phyloP scores from a whole-genome alignment of 1,140 invertebrate species.

The Eurosta solidaginis region DNA sequence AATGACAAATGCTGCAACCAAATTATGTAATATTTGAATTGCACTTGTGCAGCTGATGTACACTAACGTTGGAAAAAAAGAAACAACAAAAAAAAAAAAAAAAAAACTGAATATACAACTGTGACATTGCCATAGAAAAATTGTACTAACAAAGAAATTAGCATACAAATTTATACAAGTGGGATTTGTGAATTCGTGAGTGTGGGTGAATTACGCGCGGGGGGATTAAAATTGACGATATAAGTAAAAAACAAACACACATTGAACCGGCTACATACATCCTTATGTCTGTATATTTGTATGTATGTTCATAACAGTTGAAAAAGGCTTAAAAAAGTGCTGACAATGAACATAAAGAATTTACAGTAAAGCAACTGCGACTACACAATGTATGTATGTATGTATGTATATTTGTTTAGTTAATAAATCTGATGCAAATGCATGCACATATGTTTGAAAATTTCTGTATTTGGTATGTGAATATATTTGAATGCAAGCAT shows the following conservation, averaged over 20 bases:
- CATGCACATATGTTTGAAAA: neutral
- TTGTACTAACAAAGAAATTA: neutral
- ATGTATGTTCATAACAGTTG: too few species aligned
- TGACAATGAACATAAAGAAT: neutral
- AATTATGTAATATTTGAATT: constrained; percentile 17
- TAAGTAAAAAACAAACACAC: constrained; percentile 2
- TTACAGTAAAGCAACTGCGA: neutral
- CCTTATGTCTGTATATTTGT: too few species aligned
- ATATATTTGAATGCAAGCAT: neutral
- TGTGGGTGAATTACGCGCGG: too few species aligned
- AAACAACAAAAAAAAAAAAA: too few species aligned
- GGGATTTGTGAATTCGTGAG: too few species aligned
- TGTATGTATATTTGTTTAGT: neutral
- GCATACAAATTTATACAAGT: neutral
- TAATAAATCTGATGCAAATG: neutral
- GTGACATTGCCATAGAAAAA: neutral
- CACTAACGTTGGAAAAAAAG: neutral
- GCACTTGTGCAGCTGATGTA: neutral
- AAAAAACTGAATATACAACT: neutral
- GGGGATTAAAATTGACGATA: neutral
- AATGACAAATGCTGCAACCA: neutral
- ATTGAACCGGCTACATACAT: neutral
- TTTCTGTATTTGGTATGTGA: neutral
- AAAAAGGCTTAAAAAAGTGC: neutral
- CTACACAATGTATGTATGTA: neutral